These are phyloP conservation scores for Drosophila emarginata DNA, from an alignment of 2,888 invertebrate genomes.

Conservation along the genomic window DNA sequence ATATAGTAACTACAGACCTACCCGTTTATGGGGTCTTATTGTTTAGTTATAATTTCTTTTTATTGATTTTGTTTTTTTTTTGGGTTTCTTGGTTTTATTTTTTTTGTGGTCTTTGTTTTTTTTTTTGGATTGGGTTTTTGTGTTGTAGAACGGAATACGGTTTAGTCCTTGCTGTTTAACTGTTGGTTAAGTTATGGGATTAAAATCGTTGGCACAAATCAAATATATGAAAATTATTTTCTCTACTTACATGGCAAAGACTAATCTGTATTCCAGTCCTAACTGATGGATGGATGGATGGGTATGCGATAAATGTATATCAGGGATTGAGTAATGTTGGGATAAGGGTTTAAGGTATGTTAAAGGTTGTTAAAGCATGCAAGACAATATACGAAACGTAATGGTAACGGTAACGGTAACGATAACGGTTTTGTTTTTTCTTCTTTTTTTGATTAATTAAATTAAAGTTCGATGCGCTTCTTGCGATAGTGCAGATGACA, in stretches of 20 bases:
- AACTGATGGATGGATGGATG: neutral
- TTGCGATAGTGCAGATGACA: constrained; percentile 81
- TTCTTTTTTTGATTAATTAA: neutral
- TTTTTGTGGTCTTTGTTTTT: constrained; percentile 31
- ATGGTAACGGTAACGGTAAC: neutral
- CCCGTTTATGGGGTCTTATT: neutral
- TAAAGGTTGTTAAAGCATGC: neutral
- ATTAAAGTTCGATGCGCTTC: constrained; percentile 76
- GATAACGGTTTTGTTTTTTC: constrained; percentile 5
- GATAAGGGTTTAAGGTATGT: neutral
- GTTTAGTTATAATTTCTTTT: neutral
- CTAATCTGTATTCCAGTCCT: constrained; percentile 13
- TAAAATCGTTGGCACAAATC: neutral
- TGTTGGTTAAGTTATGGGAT: constrained; percentile 40
- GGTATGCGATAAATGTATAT: neutral
- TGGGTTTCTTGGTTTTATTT: constrained; percentile 13
- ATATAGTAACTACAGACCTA: constrained; percentile 3
- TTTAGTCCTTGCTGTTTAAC: constrained; percentile 81
- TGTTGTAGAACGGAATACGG: constrained; percentile 79
- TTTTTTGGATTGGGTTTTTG: constrained; percentile 22
- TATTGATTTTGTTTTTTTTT: neutral
- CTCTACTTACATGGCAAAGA: constrained; percentile 13
- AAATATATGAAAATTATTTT: neutral
- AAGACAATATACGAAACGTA: neutral
- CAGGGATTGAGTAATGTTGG: neutral